phyloP scores from a whole-genome alignment of 2,113 vertebrate genomes.

The Dromas ardeola region DNA sequence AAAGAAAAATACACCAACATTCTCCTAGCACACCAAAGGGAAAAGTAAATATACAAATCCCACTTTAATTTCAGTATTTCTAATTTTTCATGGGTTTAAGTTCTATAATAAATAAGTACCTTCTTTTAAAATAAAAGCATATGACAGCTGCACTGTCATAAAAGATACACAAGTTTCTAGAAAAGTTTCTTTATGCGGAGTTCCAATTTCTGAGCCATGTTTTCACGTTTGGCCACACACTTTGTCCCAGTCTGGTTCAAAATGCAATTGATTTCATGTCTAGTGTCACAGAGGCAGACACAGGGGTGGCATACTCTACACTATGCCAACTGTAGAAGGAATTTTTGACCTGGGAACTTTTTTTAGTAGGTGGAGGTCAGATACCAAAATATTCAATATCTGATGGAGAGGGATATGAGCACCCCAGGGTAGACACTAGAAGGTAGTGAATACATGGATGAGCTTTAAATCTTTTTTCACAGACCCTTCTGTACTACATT shows the following conservation, averaged over 20 bases:
- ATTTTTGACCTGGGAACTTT: not conserved
- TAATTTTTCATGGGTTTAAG: not conserved
- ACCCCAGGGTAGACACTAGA: not conserved
- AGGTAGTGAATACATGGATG: not conserved
- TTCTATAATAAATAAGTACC: not conserved
- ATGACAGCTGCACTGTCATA: not conserved
- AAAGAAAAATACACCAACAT: not conserved
- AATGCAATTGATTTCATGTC: not conserved
- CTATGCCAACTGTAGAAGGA: not conserved
- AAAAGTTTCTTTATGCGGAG: not conserved
- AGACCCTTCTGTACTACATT: not conserved
- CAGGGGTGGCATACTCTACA: not conserved
- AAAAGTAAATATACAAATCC: not conserved
- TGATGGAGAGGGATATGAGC: not conserved
- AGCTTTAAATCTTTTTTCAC: not conserved
- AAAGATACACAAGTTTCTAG: not conserved
- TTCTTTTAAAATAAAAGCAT: not conserved
- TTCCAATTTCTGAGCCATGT: not conserved
- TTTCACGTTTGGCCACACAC: not conserved
- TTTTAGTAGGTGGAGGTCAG: not conserved
- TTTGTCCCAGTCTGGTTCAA: not conserved
- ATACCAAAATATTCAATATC: not conserved
- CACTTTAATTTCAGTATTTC: not conserved
- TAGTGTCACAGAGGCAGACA: not conserved
- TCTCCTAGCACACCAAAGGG: not conserved